Base-by-base conservation (phyloP, 2,113 vertebrate species). In the Eptatretus burgeri region DNA sequence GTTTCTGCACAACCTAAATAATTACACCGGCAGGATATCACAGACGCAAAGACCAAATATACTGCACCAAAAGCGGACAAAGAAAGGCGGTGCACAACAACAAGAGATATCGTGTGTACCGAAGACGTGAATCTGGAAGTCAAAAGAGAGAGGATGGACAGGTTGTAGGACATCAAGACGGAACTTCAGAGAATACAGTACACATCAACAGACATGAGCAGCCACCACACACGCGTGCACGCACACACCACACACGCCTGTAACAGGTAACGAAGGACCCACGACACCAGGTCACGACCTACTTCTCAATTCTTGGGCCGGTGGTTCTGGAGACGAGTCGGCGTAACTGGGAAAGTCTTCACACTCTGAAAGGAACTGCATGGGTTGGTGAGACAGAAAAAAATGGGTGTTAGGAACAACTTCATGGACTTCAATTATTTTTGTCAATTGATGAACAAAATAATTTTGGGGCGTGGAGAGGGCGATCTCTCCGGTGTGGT, bases 311-410 rank as follows among this genome's bases (percentile, higher is more conserved):
- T 60, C 56, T 11, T 17, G n/a, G 56, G 19, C 13, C n/a, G 56
- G 19, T n/a, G n/a, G n/a, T 13, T 60, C 56, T 60, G 56, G 56
- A 20, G 56, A 60, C 20, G 56, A 60, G 56, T 60, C 56, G n/a
- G 19, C 1, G 56, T 60, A 60, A 20, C 56, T 13, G n/a, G 19
- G n/a, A n/a, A 20, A 9, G 56, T 60, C 56, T 20, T 60, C 56
- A 20, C 56, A 60, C 56, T 60, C 56, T 2, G 56, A 60, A n/a
- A 60, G 56, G 19, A 20, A 60, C 56, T 60, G 56, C n/a, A 60
- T 20, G 19, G n/a, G 56, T n/a, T 60, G 56, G 56, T 20, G n/a
- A 60, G 19, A 17, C 56, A 60, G n/a, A 20, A 17, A 17, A 14
- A n/a, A 20, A 60, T 12, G 10, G 19, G n/a, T 10, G n/a, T n/a